Base-by-base conservation (phyloP, 2,888 invertebrate genomes). In the Yponomeuta evonymella region DNA sequence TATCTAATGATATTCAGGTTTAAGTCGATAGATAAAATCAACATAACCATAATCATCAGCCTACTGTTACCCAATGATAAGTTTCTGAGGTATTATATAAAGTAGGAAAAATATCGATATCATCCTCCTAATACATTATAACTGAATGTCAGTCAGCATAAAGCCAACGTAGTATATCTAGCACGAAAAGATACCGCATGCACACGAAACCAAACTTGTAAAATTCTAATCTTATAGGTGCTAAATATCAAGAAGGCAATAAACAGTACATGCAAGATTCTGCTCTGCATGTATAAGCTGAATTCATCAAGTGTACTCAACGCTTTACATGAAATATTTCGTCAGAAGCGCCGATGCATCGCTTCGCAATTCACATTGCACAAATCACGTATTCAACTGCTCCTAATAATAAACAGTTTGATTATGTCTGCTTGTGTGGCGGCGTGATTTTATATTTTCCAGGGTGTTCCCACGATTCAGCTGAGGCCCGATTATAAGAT, bases 381-480 rank as follows among this genome's bases (percentile, higher is more conserved):
- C 67, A 23, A 51, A 51, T 68, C 68, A 68, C 68, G 68, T 30
- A 58, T 58, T 30, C 23, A 29, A 15, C 51, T 58, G 48, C 68
- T 68, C 30, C 36, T 43, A 67, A 15, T 51, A 29, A 48, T 68
- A 68, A 68, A 68, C 64, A 64, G 30, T 68, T 48, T 68, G 48
- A 68, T 51, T 68, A 68, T 36, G 10, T 4, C 51, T 58, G 15
- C 15, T 15, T 58, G 51, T 58, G 51, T 15, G 51, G 51, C 51
- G 51, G 51, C 51, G 15, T 58, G 51, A 58, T 58, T 58, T 58
- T 65, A 67, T 36, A 69, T 58, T 69, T 69, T 30, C 36, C 15
- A 69, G 29, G 15, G 23, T 70, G 23, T 70, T 63, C 64, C 63
- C 70, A 70, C 64, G 64, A 70, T 70, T 70, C n/a, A 43, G 71